These are phyloP conservation scores for Cepaea hortensis DNA, from an alignment of 2,888 invertebrate species.

Conservation along the genomic window DNA sequence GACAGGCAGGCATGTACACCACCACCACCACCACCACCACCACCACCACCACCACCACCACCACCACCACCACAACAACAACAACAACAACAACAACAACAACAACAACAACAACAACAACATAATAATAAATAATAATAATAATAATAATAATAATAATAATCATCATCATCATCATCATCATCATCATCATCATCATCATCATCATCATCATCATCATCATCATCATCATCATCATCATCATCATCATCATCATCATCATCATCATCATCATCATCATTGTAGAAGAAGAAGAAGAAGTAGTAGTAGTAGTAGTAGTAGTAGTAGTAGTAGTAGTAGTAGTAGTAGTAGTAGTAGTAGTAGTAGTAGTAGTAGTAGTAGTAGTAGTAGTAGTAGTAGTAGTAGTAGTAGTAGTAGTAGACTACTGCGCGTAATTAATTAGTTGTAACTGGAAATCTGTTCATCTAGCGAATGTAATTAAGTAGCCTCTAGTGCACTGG, in stretches of 20 bases:
- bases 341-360: neutral
- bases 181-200: neutral
- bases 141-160: no score
- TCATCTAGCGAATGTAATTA: no score
- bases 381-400: no score
- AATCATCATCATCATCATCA: neutral
- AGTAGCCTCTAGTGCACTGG: no score
- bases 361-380: no score
- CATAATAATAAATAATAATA: no score
- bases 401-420: neutral
- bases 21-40: no score
- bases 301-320: constrained; percentile 10
- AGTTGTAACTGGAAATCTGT: no score
- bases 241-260: neutral
- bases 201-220: neutral
- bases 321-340: constrained; percentile 13
- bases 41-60: no score
- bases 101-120: neutral
- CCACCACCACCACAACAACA: neutral
- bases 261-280: neutral
- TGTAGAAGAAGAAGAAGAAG: neutral
- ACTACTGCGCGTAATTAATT: neutral
- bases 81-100: neutral
- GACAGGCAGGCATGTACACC: no score
- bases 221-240: neutral